A percentile compares a stretch with the other conserved stretches of the same genome.
Conservation (phyloP, 2,797 vertebrate species). For the Ctenopoma kingsleyae region DNA sequence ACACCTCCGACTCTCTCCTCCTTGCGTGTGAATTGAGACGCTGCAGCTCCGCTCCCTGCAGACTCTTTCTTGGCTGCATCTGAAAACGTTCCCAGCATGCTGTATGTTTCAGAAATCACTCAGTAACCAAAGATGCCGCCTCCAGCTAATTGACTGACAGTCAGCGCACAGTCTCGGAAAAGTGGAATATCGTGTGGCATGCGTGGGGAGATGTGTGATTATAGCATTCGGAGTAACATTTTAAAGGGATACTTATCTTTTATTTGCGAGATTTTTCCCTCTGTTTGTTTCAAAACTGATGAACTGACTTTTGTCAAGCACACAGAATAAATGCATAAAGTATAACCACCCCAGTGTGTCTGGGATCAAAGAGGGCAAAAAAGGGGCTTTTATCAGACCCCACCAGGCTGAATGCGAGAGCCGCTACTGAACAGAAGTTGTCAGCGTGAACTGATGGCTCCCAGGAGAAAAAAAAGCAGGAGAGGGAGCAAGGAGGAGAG, state of each 20-base stretch:
- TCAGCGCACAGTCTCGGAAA: neutral
- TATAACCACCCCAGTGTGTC: neutral
- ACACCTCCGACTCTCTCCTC: conserved; percentile 5
- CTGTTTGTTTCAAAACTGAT: neutral
- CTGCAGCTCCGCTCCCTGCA: conserved; percentile 11
- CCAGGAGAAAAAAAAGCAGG: conserved; percentile 14
- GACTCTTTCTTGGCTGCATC: conserved; percentile 3
- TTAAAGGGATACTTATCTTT: neutral
- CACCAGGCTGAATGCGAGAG: conserved; percentile 43
- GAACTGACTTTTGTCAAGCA: neutral
- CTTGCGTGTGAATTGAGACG: neutral
- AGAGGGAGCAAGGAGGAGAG: neutral
- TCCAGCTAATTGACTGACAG: neutral
- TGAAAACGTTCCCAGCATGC: conserved; percentile 25
- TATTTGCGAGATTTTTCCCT: neutral
- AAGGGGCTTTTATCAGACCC: conserved; percentile 27
- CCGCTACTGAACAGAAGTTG: conserved; percentile 43
- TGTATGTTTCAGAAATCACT: conserved; percentile 11
- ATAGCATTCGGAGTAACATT: neutral
- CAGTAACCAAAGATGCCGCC: neutral
- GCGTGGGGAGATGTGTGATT: neutral
- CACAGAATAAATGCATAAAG: neutral
- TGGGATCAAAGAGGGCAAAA: neutral
- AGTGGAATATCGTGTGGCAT: neutral
- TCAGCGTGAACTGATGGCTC: conserved; percentile 50